Evolutionary conservation across 1,140 invertebrate genomes (phyloP).

Genomic region (Capitella teleta): DNA sequence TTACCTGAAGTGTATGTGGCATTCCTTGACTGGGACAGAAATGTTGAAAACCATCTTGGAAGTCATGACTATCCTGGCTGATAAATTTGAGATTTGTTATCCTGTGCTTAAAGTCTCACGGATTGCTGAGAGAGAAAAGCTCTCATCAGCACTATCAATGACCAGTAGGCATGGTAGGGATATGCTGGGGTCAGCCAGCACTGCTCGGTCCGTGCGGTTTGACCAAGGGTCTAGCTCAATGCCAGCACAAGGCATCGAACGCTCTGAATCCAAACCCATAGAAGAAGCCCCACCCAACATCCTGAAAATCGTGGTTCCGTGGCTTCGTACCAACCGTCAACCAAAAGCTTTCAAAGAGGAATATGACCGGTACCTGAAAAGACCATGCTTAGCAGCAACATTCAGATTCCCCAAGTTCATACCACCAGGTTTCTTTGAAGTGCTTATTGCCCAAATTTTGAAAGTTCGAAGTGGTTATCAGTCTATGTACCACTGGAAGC

Average conservation of each 20-base stretch:
- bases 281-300: too few species aligned
- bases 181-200: too few species aligned
- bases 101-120: too few species aligned
- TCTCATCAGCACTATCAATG: too few species aligned
- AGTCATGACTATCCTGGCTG: constrained; percentile 19
- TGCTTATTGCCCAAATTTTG: constrained; percentile 21
- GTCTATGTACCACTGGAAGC: constrained; percentile 28
- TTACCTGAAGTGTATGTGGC: constrained; percentile 22
- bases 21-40: too few species aligned
- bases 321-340: constrained; percentile 16
- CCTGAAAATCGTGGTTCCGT: too few species aligned
- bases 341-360: constrained; percentile 16
- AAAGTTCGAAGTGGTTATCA: constrained; percentile 18
- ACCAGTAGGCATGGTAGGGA: too few species aligned
- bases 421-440: constrained; percentile 32
- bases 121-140: too few species aligned
- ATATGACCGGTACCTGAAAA: constrained; percentile 13
- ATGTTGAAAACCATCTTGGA: constrained; percentile 19
- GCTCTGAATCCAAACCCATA: too few species aligned
- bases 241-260: too few species aligned
- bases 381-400: constrained; percentile 13
- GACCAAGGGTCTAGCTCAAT: too few species aligned
- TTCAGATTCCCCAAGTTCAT: constrained; percentile 27
- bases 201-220: too few species aligned
- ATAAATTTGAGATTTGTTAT: constrained; percentile 27